Conservation (phyloP, 2,113 vertebrate species). For the Festucalex cinctus region DNA sequence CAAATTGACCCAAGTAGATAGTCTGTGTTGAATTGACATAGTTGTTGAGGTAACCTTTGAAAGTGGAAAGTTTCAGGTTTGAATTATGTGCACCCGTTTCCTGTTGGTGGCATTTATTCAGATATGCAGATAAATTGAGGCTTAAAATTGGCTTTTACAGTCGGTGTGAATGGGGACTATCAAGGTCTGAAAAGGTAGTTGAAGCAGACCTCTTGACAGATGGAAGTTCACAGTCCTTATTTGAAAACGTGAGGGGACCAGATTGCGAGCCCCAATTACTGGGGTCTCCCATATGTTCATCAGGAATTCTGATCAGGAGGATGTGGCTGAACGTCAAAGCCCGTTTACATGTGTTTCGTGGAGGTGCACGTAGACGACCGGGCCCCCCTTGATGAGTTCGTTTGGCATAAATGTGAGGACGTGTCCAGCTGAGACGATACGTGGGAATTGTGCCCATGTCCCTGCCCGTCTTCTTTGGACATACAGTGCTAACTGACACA, state of each 20-base stretch:
- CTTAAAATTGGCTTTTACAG: background rate
- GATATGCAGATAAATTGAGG: background rate
- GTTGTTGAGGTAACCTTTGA: no score
- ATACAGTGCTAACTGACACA: background rate
- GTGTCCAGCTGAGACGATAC: background rate
- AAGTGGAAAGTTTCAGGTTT: background rate
- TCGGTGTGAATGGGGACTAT: background rate
- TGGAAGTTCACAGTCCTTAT: background rate
- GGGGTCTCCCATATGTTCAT: slow-evolving; percentile 7
- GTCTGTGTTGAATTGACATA: no score
- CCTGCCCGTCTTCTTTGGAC: no score
- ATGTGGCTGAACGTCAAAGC: background rate
- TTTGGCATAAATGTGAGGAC: background rate
- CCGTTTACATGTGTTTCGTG: background rate
- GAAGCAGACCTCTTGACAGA: background rate
- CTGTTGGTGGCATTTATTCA: no score
- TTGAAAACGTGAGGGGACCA: background rate
- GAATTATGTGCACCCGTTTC: no score
- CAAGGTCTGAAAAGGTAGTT: background rate
- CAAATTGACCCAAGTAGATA: no score
- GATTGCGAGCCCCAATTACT: background rate
- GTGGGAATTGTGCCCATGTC: background rate
- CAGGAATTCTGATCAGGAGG: background rate
- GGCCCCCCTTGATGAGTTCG: background rate
- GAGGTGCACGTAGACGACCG: slow-evolving; percentile 1